Evolutionary conservation across 2,113 vertebrate species (phyloP).

Genomic region (Hyaena hyaena): DNA sequence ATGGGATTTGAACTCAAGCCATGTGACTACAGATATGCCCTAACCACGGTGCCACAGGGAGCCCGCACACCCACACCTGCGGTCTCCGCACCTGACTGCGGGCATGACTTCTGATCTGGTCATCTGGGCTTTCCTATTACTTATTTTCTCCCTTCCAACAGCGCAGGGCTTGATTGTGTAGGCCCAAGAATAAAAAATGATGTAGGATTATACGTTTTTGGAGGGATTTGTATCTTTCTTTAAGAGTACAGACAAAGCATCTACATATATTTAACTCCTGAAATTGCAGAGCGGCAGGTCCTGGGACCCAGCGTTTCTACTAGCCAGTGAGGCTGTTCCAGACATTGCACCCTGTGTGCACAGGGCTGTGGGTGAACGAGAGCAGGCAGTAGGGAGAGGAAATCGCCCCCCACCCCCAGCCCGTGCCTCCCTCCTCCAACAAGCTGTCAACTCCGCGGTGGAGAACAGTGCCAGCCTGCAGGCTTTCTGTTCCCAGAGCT

Average conservation of each 20-base stretch:
- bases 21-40: too few relatives aligned
- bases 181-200: constrained; percentile 47
- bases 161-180: constrained; percentile 13
- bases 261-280: not conserved
- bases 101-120: not conserved
- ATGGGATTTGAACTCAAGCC: not conserved
- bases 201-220: not conserved
- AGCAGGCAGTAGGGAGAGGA: not conserved
- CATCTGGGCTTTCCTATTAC: not conserved
- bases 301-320: not conserved
- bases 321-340: not conserved
- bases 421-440: not conserved
- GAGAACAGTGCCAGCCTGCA: constrained; percentile 45
- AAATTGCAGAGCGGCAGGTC: not conserved
- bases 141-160: not conserved
- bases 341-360: not conserved
- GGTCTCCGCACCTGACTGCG: rapidly evolving
- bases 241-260: constrained; percentile 18
- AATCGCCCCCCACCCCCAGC: not conserved
- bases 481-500: constrained; percentile 36
- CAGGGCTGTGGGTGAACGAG: not conserved
- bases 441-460: constrained; percentile 40
- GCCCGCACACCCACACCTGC: not conserved
- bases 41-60: not conserved
- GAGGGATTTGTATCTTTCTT: constrained; percentile 39